Percentiles rank a stretch among this genome's conserved stretches.
Conservation (phyloP, 2,113 vertebrate genomes). For the Dicrurus megarhynchus region DNA sequence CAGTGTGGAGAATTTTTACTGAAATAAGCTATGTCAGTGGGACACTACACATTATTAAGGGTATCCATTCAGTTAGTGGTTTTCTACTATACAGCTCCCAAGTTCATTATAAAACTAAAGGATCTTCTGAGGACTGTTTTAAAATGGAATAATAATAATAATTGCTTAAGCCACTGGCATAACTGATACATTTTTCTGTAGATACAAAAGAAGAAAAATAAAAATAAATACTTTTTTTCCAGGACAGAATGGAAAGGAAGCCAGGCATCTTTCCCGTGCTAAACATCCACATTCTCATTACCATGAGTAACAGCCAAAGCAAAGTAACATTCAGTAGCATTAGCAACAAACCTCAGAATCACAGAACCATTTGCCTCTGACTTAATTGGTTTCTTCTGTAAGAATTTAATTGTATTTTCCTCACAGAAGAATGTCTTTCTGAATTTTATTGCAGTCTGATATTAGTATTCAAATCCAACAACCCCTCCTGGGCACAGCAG, state of each 20-base stretch:
- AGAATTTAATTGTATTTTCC: constrained; percentile 57
- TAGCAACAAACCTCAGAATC: constrained; percentile 43
- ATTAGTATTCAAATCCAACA: constrained; percentile 54
- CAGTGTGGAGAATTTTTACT: neutral
- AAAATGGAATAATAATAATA: constrained; percentile 22
- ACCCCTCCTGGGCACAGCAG: neutral
- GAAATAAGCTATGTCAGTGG: neutral
- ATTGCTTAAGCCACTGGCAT: neutral
- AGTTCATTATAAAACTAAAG: neutral
- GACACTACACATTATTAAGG: neutral
- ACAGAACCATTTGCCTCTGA: constrained; percentile 26
- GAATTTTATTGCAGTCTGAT: constrained; percentile 24
- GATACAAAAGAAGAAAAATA: neutral
- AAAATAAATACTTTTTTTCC: neutral
- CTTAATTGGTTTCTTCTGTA: constrained; percentile 60
- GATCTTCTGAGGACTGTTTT: neutral
- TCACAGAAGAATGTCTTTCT: constrained; percentile 39
- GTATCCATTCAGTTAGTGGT: neutral
- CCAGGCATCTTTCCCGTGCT: neutral
- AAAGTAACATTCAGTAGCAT: constrained; percentile 13
- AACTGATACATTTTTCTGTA: neutral
- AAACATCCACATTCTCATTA: constrained; percentile 28
- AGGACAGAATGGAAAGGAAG: neutral
- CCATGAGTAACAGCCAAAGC: constrained; percentile 19
- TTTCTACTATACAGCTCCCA: neutral